A percentile compares a stretch with the other conserved stretches of the same genome.
Conservation (phyloP, 2,113 vertebrate species). For the Sebastes fasciatus region DNA sequence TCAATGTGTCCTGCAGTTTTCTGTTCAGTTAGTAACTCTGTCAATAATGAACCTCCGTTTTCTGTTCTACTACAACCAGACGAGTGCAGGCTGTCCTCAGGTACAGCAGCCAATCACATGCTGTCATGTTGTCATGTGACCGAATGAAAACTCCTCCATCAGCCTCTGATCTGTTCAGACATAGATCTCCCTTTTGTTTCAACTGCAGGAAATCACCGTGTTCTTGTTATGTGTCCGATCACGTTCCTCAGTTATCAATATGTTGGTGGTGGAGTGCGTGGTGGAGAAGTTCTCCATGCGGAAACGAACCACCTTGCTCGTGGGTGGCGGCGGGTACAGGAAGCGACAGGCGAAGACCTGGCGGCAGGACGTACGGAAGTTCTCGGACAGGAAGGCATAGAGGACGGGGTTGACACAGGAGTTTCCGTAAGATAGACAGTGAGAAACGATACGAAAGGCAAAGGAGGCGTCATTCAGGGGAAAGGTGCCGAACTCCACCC, state of each 20-base stretch:
- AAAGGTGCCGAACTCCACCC: constrained; percentile 88
- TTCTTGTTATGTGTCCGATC: accelerated
- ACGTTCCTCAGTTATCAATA: constrained; percentile 7
- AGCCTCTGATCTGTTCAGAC: background rate
- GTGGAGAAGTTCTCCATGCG: constrained; percentile 87
- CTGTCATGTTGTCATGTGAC: background rate
- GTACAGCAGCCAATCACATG: background rate
- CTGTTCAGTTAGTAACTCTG: background rate
- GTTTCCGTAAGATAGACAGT: constrained; percentile 88
- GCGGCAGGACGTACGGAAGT: constrained; percentile 85
- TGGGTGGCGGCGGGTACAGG: constrained; percentile 37
- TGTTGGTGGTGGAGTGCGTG: constrained; percentile 81
- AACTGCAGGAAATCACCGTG: background rate
- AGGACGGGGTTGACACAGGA: constrained; percentile 90
- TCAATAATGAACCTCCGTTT: background rate
- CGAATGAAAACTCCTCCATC: background rate
- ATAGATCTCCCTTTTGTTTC: background rate
- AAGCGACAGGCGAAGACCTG: constrained; percentile 82
- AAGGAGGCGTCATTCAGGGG: constrained; percentile 86
- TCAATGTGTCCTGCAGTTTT: background rate
- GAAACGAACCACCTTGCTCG: constrained; percentile 77
- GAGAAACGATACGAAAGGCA: constrained; percentile 86
- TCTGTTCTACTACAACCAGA: background rate
- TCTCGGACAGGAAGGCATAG: constrained; percentile 89
- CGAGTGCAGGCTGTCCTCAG: background rate